Conservation (phyloP, 2,888 invertebrate species). For the Drosophila conformis region DNA sequence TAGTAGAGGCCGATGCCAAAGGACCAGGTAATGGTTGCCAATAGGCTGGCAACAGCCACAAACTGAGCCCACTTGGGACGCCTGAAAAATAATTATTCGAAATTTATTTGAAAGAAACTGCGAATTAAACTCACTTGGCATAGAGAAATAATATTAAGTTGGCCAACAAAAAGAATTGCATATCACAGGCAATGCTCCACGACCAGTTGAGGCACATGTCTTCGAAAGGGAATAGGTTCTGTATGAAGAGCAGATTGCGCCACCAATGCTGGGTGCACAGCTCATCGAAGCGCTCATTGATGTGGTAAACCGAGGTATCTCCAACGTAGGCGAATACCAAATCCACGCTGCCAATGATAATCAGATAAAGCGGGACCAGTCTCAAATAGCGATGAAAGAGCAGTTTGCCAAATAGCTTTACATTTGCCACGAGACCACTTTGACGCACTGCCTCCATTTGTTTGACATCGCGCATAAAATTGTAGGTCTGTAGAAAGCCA, state of each 20-base stretch:
- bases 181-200: constrained; percentile 85
- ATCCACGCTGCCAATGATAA: constrained; percentile 82
- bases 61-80: constrained; percentile 71
- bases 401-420: constrained; percentile 78
- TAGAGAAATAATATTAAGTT: constrained; percentile 83
- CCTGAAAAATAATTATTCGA: constrained; percentile 53
- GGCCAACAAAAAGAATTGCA: constrained; percentile 84
- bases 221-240: constrained; percentile 82
- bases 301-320: constrained; percentile 84
- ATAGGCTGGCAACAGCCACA: constrained; percentile 50
- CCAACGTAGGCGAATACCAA: constrained; percentile 83
- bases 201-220: constrained; percentile 85
- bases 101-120: background rate
- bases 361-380: constrained; percentile 83
- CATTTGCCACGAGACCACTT: constrained; percentile 73
- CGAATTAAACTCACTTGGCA: constrained; percentile 75
- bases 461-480: constrained; percentile 81
- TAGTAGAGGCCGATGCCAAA: constrained; percentile 73
- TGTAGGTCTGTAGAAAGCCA: constrained; percentile 83
- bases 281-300: constrained; percentile 83
- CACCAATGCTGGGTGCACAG: constrained; percentile 84
- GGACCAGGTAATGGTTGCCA: constrained; percentile 79
- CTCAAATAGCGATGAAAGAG: constrained; percentile 83
- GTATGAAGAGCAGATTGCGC: constrained; percentile 84
- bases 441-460: constrained; percentile 77